phyloP scores from a whole-genome alignment of 2,797 vertebrate species.

The Orientallactaga sibirica region DNA sequence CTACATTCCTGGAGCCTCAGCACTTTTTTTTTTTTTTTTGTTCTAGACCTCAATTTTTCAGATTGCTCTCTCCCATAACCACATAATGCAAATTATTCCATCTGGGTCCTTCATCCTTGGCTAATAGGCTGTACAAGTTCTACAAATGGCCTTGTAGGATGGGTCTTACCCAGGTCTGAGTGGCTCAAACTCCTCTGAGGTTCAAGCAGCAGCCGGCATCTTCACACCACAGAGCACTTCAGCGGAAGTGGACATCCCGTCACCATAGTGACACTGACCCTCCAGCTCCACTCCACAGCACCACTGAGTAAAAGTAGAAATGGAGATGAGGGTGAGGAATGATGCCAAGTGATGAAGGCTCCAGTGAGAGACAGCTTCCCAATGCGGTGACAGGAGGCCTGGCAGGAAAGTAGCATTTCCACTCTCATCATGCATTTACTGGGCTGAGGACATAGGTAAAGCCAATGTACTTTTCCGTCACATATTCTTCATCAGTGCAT shows the following conservation, averaged over 20 bases:
- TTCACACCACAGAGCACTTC: neutral
- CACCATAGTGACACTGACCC: neutral
- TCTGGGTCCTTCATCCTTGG: slow-evolving; percentile 1
- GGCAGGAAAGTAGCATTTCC: neutral
- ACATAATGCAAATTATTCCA: slow-evolving; percentile 3
- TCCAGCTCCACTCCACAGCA: neutral
- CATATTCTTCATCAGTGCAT: neutral
- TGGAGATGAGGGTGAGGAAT: neutral
- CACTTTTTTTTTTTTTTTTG: neutral
- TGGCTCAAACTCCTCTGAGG: neutral
- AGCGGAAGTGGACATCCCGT: neutral
- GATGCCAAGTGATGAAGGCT: neutral
- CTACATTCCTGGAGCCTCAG: neutral
- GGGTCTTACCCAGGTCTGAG: neutral
- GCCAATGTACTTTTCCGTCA: neutral
- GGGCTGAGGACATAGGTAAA: neutral
- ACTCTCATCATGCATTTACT: neutral
- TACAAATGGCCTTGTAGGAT: slow-evolving; percentile 11
- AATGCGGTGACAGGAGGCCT: neutral
- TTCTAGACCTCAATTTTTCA: neutral
- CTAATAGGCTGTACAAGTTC: neutral
- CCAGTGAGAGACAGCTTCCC: neutral
- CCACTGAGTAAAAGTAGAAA: neutral
- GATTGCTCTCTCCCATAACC: neutral
- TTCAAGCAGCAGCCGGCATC: neutral